Evolutionary conservation across 2,797 vertebrate species (phyloP).

Genomic region (Eutrigla gurnardus): DNA sequence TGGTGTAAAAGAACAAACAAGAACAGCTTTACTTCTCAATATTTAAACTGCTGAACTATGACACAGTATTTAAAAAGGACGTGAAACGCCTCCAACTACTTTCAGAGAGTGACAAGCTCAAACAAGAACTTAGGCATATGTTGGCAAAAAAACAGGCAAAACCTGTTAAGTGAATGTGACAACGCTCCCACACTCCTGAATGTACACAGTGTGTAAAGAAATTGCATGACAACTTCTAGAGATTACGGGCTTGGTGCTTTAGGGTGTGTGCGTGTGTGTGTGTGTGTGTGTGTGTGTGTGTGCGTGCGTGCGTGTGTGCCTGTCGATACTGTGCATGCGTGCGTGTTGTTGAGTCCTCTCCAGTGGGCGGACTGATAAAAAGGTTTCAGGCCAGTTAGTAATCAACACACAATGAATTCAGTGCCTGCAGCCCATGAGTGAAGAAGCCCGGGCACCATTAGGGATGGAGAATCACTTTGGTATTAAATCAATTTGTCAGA

Average conservation of each 20-base stretch:
- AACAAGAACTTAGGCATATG: slow-evolving; percentile 26
- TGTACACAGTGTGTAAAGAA: slow-evolving; percentile 1
- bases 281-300: slow-evolving; percentile 1
- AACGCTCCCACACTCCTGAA: slow-evolving; percentile 2
- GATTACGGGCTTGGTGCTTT: slow-evolving; percentile 13
- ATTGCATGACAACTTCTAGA: slow-evolving; percentile 6
- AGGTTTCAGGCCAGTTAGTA: slow-evolving; percentile 66
- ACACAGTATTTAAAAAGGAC: not conserved
- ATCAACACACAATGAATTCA: slow-evolving; percentile 80
- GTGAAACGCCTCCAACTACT: not conserved
- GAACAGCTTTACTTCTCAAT: not conserved
- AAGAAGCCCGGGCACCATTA: slow-evolving; percentile 78
- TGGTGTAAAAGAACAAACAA: not conserved
- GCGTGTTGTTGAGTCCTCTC: slow-evolving; percentile 39
- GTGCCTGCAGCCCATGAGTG: slow-evolving; percentile 68
- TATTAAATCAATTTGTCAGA: slow-evolving; percentile 89
- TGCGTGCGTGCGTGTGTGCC: not conserved
- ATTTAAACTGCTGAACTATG: not conserved
- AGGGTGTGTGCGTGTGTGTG: slow-evolving; percentile 11
- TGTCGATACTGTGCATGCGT: slow-evolving; percentile 26
- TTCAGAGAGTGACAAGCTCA: slow-evolving; percentile 32
- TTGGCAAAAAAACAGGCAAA: slow-evolving; percentile 28
- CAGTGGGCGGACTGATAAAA: slow-evolving; percentile 64
- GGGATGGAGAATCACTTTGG: slow-evolving; percentile 81
- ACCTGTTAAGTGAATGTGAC: slow-evolving; percentile 53